These are phyloP conservation scores for Acanthornis magna DNA, from an alignment of 2,797 vertebrate species.

Conservation along the genomic window DNA sequence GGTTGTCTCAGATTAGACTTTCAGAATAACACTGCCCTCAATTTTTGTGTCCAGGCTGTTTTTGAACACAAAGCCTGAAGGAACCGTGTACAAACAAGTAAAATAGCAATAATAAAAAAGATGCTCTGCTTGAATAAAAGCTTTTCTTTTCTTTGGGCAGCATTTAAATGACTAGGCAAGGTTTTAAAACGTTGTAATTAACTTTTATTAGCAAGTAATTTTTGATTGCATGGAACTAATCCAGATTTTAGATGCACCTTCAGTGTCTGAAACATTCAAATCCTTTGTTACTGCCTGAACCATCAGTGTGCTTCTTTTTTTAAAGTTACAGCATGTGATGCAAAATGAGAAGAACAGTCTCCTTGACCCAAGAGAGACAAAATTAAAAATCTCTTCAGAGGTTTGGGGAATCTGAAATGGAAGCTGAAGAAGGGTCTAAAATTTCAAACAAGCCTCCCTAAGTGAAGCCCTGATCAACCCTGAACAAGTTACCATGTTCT, in stretches of 20 bases:
- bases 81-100: not conserved
- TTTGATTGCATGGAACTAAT: not conserved
- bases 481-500: not conserved
- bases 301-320: not conserved
- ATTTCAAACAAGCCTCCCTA: not conserved
- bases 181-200: slow-evolving; percentile 17
- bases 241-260: not conserved
- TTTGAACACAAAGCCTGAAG: not conserved
- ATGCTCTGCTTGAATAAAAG: not conserved
- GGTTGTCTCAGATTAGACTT: not conserved
- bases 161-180: not conserved
- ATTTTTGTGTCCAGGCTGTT: not conserved
- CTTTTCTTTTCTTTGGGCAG: not conserved
- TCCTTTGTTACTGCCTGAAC: not conserved
- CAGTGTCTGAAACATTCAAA: not conserved
- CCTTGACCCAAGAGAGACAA: slow-evolving; percentile 32
- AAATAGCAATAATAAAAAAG: not conserved
- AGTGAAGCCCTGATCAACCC: not conserved
- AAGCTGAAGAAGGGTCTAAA: not conserved
- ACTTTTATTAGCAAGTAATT: not conserved
- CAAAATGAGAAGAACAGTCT: not conserved
- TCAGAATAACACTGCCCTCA: not conserved
- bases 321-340: not conserved
- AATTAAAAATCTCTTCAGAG: slow-evolving; percentile 34
- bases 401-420: slow-evolving; percentile 1